Percentiles rank a stretch among this genome's conserved stretches.
Evolutionary conservation across 2,113 vertebrate species (phyloP).

Genomic region (Excalfactoria chinensis): DNA sequence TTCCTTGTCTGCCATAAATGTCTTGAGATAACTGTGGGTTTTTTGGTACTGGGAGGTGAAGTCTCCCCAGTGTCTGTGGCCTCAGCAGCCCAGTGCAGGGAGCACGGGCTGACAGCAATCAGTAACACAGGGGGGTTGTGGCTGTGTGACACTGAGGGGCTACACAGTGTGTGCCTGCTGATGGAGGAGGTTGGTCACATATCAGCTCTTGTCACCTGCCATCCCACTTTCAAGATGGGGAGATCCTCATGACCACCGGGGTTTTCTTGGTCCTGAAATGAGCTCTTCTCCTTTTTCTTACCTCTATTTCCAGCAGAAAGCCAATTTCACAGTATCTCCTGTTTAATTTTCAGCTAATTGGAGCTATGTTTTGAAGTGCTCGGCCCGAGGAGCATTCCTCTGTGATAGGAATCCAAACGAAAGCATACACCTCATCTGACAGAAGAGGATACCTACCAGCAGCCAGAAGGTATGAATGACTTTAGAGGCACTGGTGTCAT

Average conservation of each 20-base stretch:
- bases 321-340: neutral
- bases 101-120: neutral
- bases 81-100: neutral
- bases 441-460: neutral
- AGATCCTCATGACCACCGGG: neutral
- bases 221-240: neutral
- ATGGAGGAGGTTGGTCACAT: neutral
- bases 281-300: neutral
- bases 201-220: neutral
- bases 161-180: neutral
- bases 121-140: neutral
- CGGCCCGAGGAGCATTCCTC: neutral
- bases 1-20: neutral
- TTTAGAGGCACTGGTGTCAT: neutral
- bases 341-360: neutral
- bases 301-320: neutral
- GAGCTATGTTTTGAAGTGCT: neutral
- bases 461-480: neutral
- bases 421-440: neutral
- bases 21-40: neutral
- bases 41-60: neutral
- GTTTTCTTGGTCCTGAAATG: neutral
- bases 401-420: neutral
- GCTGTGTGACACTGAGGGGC: too few species aligned
- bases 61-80: neutral